phyloP scores from a whole-genome alignment of 1,140 invertebrate genomes.

The Brachionus calyciflorus region DNA sequence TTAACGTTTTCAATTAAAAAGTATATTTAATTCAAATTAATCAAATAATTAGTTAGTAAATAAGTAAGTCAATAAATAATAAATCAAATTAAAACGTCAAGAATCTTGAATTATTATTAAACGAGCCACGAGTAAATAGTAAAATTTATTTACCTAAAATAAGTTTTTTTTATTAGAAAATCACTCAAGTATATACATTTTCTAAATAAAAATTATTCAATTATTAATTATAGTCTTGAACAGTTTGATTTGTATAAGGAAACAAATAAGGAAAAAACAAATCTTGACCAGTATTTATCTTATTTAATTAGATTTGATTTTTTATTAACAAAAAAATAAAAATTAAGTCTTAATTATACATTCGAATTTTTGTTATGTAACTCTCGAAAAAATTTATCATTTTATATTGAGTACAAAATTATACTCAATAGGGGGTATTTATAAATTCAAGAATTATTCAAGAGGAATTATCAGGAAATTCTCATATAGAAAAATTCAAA shows the following conservation, averaged over 20 bases:
- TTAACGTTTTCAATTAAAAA: not conserved
- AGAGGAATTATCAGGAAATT: not conserved
- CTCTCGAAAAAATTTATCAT: constrained; percentile 1
- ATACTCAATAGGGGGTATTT: not conserved
- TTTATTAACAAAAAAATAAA: not conserved
- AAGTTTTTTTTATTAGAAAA: not conserved
- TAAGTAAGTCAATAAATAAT: not conserved
- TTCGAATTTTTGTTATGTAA: not conserved
- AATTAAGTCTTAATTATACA: constrained; percentile 23
- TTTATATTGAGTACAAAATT: constrained; percentile 24
- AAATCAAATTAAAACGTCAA: constrained; percentile 23
- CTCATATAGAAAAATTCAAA: too few species aligned
- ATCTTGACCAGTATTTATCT: not conserved
- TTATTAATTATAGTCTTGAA: constrained; percentile 10
- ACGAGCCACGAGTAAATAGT: not conserved
- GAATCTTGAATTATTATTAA: not conserved
- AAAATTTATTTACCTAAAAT: constrained; percentile 2
- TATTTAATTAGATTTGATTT: constrained; percentile 33
- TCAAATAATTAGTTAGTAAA: not conserved
- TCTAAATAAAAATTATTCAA: too few species aligned
- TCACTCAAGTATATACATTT: constrained; percentile 26
- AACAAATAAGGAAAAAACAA: too few species aligned
- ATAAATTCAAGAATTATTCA: constrained; percentile 28
- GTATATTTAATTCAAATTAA: not conserved
- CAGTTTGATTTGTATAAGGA: too few species aligned